Evolutionary conservation across 2,888 invertebrate species (phyloP).

Genomic region (Mimas tiliae): DNA sequence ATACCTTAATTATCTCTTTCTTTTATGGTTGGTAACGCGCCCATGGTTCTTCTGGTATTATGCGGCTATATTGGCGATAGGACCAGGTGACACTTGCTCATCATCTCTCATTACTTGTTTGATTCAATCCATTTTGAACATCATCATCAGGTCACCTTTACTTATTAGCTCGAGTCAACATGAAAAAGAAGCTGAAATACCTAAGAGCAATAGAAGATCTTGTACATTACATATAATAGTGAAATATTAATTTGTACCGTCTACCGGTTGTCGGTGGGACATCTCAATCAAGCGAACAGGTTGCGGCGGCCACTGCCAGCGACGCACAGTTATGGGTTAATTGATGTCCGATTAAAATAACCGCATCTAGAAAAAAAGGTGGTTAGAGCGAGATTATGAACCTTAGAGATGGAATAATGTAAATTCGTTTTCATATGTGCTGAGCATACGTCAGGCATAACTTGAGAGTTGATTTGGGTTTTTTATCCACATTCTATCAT

Average conservation of each 20-base stretch:
- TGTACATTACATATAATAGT: background rate
- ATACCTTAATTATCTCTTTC: too few relatives aligned
- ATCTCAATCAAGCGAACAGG: constrained; percentile 21
- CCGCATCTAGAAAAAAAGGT: constrained; percentile 3
- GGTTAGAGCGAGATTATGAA: background rate
- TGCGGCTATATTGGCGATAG: too few relatives aligned
- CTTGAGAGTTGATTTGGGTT: background rate
- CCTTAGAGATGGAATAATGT: background rate
- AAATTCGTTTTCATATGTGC: background rate
- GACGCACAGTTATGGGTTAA: constrained; percentile 9
- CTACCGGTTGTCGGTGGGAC: constrained; percentile 17
- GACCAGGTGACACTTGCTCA: too few relatives aligned
- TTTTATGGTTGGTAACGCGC: too few relatives aligned
- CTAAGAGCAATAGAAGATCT: background rate
- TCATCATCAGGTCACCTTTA: too few relatives aligned
- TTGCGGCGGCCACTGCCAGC: constrained; percentile 4
- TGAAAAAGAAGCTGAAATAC: background rate
- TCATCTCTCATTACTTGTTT: too few relatives aligned
- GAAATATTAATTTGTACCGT: constrained; percentile 18
- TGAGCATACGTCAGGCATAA: background rate
- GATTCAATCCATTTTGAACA: too few relatives aligned
- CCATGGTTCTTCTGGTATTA: too few relatives aligned
- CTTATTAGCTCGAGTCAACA: background rate
- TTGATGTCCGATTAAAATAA: constrained; percentile 18
- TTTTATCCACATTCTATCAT: background rate